Evolutionary conservation across 2,113 vertebrate genomes (phyloP), one percentile per base, ranked within the genome.

Genomic region (Canis aureus): DNA sequence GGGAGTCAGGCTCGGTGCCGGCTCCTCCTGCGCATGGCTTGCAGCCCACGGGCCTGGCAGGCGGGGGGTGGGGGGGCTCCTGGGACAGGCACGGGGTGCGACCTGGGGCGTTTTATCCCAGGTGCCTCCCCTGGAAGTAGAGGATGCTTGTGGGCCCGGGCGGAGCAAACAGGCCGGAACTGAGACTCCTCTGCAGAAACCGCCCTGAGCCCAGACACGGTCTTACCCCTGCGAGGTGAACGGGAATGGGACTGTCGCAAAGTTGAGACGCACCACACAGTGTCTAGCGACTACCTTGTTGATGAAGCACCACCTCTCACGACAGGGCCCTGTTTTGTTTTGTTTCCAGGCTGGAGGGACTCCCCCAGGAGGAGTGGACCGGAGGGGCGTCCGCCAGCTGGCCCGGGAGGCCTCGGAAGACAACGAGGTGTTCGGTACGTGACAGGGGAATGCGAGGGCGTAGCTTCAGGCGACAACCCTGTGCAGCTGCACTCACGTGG

Each of bases 341-440:
- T 62, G 4, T 64, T 85, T 97, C 32, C 98, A 99, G 99, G 98
- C 87, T 20, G 22, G 94, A 55, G 98, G 98, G 57, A 60, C 82
- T 20, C 80, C 89, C 89, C 95, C 96, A 89, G 98, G 98, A 5
- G 98, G 97, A 78, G 7, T 64, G 1, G 96, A 94, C 23, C 83
- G 57, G 94, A 96, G 87, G 69, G 97, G 80, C 55, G 87, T 90
- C 0, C 95, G 91, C 32, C 55, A 55, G 5, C 94, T 98, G 92
- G 98, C 88, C 15, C 98, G 97, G 20, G 99, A 99, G 73, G 64
- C 98, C 89, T 99, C 98, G 1, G 99, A 99, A 79, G 99, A 99
- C 93, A 99, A 97, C 0, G 99, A 99, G 92, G 99, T 99, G 97
- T 99, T 99, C 67, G 99, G 99, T 99, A 99, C 94, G 99, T 96